Evolutionary conservation across 2,797 vertebrate species (phyloP).

Genomic region (Gorsachius magnificus): DNA sequence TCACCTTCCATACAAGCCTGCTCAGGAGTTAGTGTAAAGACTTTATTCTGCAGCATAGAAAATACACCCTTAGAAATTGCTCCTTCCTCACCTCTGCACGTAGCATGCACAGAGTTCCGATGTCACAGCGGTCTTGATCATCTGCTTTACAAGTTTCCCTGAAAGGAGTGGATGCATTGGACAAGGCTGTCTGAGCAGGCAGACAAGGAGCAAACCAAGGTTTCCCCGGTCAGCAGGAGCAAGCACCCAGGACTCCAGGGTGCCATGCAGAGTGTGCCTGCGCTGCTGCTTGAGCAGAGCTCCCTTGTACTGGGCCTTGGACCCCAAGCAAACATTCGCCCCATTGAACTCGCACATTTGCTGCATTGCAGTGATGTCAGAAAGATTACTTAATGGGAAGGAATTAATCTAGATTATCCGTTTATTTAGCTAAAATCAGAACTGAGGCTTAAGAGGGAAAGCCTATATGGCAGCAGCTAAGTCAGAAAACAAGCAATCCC

Average conservation of each 20-base stretch:
- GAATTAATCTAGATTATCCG: neutral
- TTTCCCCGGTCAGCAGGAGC: neutral
- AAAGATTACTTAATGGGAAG: neutral
- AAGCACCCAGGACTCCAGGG: neutral
- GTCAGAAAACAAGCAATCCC: neutral
- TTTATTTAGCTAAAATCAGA: neutral
- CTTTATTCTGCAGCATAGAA: neutral
- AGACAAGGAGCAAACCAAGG: neutral
- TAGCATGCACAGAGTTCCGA: neutral
- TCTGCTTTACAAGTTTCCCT: neutral
- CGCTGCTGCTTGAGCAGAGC: neutral
- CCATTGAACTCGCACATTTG: neutral
- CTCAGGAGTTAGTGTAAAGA: neutral
- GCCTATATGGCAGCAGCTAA: neutral
- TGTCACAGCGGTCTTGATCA: neutral
- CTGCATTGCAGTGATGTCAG: neutral
- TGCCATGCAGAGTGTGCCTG: fast-evolving
- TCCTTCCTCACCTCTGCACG: neutral
- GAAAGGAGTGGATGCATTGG: neutral
- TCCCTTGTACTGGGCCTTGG: neutral
- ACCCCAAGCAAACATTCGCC: neutral
- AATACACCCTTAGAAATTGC: neutral
- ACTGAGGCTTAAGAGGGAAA: neutral
- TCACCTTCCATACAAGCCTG: neutral
- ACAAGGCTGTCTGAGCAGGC: neutral